A percentile compares a stretch with the other conserved stretches of the same genome.
These are phyloP conservation scores for Reticulitermes lucifugus DNA, from an alignment of 2,888 invertebrate genomes.

Conservation along the genomic window DNA sequence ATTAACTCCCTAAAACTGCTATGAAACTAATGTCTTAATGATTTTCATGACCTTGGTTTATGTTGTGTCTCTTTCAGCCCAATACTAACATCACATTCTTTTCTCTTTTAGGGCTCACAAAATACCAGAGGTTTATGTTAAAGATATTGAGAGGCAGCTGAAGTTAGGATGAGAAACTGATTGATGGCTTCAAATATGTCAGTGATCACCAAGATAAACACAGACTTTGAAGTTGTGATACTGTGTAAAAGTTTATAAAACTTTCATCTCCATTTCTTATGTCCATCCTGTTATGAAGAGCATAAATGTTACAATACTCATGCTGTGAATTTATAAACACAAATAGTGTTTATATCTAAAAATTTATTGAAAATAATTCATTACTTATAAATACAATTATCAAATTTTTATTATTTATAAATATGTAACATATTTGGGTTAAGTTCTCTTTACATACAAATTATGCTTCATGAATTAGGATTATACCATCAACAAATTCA, in stretches of 20 bases:
- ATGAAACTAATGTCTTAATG: too few species aligned
- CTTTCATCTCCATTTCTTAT: too few species aligned
- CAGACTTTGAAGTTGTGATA: too few species aligned
- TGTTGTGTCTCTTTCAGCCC: too few species aligned
- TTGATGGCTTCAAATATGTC: neutral
- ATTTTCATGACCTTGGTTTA: too few species aligned
- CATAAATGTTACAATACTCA: too few species aligned
- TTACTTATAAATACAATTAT: neutral
- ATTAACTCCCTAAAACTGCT: too few species aligned
- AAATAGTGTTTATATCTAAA: neutral
- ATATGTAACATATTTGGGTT: neutral
- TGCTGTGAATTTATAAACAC: too few species aligned
- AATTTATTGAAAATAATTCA: neutral
- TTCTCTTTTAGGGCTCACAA: neutral
- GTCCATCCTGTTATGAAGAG: too few species aligned
- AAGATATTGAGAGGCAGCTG: conserved; percentile 16
- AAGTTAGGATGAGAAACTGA: conserved; percentile 7
- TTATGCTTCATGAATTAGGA: neutral
- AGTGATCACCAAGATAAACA: neutral
- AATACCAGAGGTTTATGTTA: conserved; percentile 17
- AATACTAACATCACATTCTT: neutral
- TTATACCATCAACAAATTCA: neutral
- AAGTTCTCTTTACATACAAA: neutral
- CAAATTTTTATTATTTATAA: neutral
- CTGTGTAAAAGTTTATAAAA: too few species aligned